These are phyloP conservation scores for Sebastes hubbsi DNA, from an alignment of 2,797 vertebrate genomes.

Conservation along the genomic window DNA sequence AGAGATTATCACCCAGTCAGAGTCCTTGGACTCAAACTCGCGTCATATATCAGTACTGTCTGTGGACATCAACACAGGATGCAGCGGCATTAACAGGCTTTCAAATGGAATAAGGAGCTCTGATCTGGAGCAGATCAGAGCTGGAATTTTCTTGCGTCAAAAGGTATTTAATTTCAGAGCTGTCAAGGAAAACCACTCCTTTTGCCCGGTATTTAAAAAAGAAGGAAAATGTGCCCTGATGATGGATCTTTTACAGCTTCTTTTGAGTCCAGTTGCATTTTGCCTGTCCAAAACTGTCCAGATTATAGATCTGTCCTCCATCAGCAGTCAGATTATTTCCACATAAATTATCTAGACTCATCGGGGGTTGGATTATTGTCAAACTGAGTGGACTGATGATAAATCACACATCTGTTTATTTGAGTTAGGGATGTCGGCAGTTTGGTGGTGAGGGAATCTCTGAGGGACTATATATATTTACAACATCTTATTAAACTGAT, in stretches of 20 bases:
- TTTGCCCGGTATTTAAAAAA: slow-evolving; percentile 3
- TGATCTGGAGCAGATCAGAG: slow-evolving; percentile 19
- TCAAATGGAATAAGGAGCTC: slow-evolving; percentile 12
- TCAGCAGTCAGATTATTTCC: slow-evolving; percentile 4
- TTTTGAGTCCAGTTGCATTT: not conserved
- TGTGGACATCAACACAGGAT: slow-evolving; percentile 28
- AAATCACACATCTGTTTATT: slow-evolving; percentile 13
- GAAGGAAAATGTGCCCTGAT: slow-evolving; percentile 4
- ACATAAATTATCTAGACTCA: not conserved
- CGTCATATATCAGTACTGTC: slow-evolving; percentile 5
- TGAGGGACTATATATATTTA: not conserved
- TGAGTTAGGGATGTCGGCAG: not conserved
- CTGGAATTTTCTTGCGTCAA: slow-evolving; percentile 2
- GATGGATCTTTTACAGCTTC: not conserved
- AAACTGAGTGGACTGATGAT: not conserved
- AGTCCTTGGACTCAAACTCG: slow-evolving; percentile 24
- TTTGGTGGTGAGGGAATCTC: not conserved
- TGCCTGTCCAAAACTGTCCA: not conserved
- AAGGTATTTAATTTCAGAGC: slow-evolving; percentile 13
- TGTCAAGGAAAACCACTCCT: not conserved
- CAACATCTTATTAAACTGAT: not conserved
- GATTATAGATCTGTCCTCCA: not conserved
- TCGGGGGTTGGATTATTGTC: not conserved
- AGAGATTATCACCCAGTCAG: slow-evolving; percentile 4
- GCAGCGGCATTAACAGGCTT: not conserved